These are phyloP conservation scores for Lasiurus cinereus DNA, from an alignment of 2,113 vertebrate genomes.

Conservation along the genomic window DNA sequence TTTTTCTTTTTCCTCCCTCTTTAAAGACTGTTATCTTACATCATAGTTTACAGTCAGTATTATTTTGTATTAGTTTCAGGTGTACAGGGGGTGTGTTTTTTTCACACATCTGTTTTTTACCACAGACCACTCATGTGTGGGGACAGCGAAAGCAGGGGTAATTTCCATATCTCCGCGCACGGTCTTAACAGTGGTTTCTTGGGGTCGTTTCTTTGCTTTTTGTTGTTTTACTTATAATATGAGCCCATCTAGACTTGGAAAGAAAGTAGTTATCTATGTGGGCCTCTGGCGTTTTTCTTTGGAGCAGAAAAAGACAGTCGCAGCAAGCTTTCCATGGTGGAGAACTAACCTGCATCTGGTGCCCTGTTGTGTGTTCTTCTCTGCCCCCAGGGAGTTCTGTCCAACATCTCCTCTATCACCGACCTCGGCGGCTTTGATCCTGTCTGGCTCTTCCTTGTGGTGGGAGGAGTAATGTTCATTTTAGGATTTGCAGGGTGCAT, in stretches of 20 bases:
- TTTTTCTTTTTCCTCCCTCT: neutral
- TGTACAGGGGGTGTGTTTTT: neutral
- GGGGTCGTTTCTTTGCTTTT: neutral
- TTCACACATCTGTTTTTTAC: neutral
- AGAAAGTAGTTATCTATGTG: neutral
- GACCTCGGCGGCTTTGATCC: conserved; percentile 98
- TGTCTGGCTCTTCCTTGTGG: conserved; percentile 98
- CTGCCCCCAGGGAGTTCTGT: conserved; percentile 93
- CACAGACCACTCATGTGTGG: neutral
- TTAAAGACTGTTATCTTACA: neutral
- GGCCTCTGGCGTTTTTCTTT: neutral
- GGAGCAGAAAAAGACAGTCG: neutral
- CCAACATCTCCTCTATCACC: conserved; percentile 99
- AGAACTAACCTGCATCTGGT: neutral
- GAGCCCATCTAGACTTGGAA: neutral
- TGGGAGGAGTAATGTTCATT: conserved; percentile 99
- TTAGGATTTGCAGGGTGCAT: conserved; percentile 98
- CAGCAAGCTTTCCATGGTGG: neutral
- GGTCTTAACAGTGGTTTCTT: neutral
- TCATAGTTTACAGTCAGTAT: neutral
- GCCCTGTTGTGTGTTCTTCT: conserved; percentile 21
- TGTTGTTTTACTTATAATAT: neutral
- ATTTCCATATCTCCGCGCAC: too few species aligned
- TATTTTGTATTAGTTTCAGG: neutral
- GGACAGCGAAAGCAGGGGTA: neutral